Base-by-base conservation (phyloP, 2,888 invertebrate species). In the Colostygia pectinataria region DNA sequence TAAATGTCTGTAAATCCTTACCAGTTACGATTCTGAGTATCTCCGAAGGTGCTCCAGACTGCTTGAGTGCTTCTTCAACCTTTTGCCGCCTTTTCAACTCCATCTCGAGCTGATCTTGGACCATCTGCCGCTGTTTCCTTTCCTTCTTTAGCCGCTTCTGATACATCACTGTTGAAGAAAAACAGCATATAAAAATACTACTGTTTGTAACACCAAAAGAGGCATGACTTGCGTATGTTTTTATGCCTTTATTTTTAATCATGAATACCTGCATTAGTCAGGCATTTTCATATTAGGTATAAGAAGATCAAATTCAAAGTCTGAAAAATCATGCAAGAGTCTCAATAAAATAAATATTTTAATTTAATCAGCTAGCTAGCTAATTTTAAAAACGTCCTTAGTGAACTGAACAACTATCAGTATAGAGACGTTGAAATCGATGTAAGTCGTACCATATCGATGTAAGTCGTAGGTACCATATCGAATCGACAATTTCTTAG, bases 101-200 rank as follows among this genome's bases (percentile, higher is more conserved):
- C 66, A 92, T 77, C 63, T 96, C 96, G 57, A 97, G 85, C 74
- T 97, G 96, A 63, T 97, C 96, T 74, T 97, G 97, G 47, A 97
- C 92, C 66, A 95, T 93, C 74, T 95, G 93, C 68, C 97, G 92
- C 57, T 94, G 93, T 80, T 96, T 94, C 63, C 95, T 93, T 79
- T 98, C 98, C 71, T 96, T 95, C 91, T 97, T 95, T 88, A 97
- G 92, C 55, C 97, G 93, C 81, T 97, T 97, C 83, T 97, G 97
- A 83, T 96, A 96, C 78, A 95, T 91, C 57, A 95, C 98, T 98
- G 93, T 54, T 59, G 66, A 62, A 56, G 63, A 71, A 52, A 50
- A 48, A 10, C 5, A 32, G 28, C 18, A 9, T 24, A 15, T 20
- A 14, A 18, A 10, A 25, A 31, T 2, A 10, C 15, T 15, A n/a